These are phyloP conservation scores for Prionailurus bengalensis DNA, from an alignment of 2,113 vertebrate species.

Conservation along the genomic window DNA sequence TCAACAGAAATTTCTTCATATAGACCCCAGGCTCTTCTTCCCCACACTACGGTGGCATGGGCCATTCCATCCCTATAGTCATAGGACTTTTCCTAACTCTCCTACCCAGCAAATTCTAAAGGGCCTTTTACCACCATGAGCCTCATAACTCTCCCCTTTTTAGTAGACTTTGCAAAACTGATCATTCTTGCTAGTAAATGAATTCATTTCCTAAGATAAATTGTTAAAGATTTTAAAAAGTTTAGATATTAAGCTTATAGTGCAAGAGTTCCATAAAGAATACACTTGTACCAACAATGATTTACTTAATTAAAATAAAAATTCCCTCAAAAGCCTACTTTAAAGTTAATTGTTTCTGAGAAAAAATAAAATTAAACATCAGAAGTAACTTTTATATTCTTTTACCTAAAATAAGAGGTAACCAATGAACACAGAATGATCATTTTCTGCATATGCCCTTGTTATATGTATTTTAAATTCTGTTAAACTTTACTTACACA, in stretches of 20 bases:
- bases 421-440: background rate
- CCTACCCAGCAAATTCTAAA: background rate
- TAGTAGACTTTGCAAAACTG: background rate
- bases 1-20: background rate
- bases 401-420: slow-evolving; percentile 20
- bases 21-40: background rate
- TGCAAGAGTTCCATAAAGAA: background rate
- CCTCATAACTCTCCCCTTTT: background rate
- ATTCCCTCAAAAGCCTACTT: background rate
- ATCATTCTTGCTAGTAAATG: slow-evolving; percentile 22
- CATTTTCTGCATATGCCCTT: background rate
- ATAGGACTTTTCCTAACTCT: background rate
- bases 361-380: slow-evolving; percentile 46
- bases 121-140: background rate
- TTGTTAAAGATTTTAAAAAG: background rate
- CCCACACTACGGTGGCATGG: background rate
- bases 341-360: slow-evolving; percentile 3
- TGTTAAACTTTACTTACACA: background rate
- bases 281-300: background rate
- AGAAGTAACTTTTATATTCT: slow-evolving; percentile 18
- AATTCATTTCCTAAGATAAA: background rate
- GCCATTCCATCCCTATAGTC: background rate
- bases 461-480: background rate
- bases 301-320: slow-evolving; percentile 3
- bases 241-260: background rate